Conservation (phyloP, 2,113 vertebrate genomes). For the Ammodramus savannarum region DNA sequence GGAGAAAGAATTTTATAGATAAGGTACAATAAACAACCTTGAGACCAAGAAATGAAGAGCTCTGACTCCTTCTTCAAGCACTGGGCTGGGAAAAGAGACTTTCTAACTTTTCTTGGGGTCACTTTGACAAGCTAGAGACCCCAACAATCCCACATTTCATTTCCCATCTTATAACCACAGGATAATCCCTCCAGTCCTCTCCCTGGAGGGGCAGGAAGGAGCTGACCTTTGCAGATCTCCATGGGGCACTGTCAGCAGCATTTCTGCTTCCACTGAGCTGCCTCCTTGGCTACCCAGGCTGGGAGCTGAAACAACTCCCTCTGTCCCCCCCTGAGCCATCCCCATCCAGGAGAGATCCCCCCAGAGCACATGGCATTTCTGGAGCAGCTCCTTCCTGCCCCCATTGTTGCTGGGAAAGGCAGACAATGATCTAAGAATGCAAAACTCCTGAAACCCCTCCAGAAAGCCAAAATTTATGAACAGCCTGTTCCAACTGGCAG, state of each 20-base stretch:
- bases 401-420: not conserved
- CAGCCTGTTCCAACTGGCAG: constrained; percentile 35
- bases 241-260: not conserved
- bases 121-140: too few relatives aligned
- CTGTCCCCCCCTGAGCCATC: not conserved
- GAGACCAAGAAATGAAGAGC: too few relatives aligned
- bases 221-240: not conserved
- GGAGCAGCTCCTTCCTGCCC: not conserved
- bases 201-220: not conserved
- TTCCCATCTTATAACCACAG: not conserved
- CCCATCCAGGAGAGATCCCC: not conserved
- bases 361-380: not conserved
- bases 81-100: too few relatives aligned
- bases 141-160: not conserved
- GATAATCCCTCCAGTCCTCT: not conserved
- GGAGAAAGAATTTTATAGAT: too few relatives aligned
- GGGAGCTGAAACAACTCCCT: not conserved
- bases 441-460: constrained; percentile 34
- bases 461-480: constrained; percentile 24
- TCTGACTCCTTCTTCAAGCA: too few relatives aligned
- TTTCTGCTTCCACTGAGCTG: not conserved
- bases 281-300: not conserved
- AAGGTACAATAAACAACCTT: too few relatives aligned
- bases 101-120: too few relatives aligned
- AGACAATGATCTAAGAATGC: constrained; percentile 44